Conservation (phyloP, 2,113 vertebrate genomes). For the Calypte anna region DNA sequence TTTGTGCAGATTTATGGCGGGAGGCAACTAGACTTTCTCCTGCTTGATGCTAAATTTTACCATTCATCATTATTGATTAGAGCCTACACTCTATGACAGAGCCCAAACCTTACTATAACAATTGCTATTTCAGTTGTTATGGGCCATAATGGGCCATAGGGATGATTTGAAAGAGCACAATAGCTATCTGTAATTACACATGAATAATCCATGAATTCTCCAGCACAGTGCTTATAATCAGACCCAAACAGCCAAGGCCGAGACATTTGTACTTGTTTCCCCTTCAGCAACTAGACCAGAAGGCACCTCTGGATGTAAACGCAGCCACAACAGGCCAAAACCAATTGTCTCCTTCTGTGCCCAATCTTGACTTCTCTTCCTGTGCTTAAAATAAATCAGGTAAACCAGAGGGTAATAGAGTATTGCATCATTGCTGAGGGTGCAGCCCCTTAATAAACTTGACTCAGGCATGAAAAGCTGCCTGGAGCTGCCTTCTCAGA, state of each 20-base stretch:
- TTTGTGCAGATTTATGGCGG: slow-evolving; percentile 87
- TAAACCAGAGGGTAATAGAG: slow-evolving; percentile 23
- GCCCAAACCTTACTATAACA: slow-evolving; percentile 88
- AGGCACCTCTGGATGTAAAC: slow-evolving; percentile 61
- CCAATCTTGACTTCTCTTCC: slow-evolving; percentile 39
- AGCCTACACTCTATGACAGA: slow-evolving; percentile 82
- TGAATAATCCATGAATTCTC: slow-evolving; percentile 94
- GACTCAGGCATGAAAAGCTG: slow-evolving; percentile 43
- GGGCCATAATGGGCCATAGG: slow-evolving; percentile 84
- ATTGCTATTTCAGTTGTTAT: slow-evolving; percentile 91
- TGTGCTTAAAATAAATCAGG: slow-evolving; percentile 56
- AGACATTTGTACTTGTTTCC: slow-evolving; percentile 76
- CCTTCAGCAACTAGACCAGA: slow-evolving; percentile 67
- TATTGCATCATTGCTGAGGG: not conserved
- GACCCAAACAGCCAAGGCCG: slow-evolving; percentile 73
- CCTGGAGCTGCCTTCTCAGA: slow-evolving; percentile 17
- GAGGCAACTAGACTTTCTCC: slow-evolving; percentile 77
- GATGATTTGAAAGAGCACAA: slow-evolving; percentile 92
- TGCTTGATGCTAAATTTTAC: slow-evolving; percentile 86
- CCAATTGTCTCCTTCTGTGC: not conserved
- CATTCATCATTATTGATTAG: slow-evolving; percentile 94
- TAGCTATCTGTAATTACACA: slow-evolving; percentile 96
- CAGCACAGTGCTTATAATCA: slow-evolving; percentile 76
- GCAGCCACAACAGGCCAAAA: slow-evolving; percentile 38
- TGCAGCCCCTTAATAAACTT: slow-evolving; percentile 79